phyloP scores from a whole-genome alignment of 37 sponge, comb jelly and placozoan species.

The Axinella damicornis region DNA sequence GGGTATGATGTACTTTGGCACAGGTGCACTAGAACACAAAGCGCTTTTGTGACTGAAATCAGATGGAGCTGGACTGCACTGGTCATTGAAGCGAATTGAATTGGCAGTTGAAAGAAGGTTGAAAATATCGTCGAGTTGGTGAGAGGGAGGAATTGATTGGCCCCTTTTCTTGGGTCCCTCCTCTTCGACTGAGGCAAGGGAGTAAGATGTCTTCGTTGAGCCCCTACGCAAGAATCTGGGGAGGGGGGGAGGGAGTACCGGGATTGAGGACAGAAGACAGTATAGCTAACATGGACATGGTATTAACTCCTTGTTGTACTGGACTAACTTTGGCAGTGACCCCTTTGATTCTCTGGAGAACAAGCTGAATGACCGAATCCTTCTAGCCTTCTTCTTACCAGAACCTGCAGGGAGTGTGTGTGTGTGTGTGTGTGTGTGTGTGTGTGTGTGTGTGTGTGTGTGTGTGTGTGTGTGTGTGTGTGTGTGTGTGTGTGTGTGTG shows the following conservation, averaged over 20 bases:
- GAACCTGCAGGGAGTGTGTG: no score
- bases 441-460: no score
- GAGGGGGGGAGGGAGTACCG: no score
- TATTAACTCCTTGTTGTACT: no score
- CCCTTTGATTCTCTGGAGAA: conserved; percentile 32
- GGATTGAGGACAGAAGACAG: not conserved
- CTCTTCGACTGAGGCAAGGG: not conserved
- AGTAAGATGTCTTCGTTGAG: not conserved
- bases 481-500: no score
- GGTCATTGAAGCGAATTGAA: conserved; percentile 17
- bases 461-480: no score
- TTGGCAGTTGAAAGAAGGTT: conserved; percentile 21
- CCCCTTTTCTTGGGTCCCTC: not conserved
- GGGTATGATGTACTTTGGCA: conserved; percentile 29
- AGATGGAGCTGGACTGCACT: conserved; percentile 39
- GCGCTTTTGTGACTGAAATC: not conserved
- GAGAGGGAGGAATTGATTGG: not conserved
- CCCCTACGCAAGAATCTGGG: conserved; percentile 16
- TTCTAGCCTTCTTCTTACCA: no score
- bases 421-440: no score
- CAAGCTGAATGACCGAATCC: conserved; percentile 12
- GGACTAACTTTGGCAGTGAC: conserved; percentile 28
- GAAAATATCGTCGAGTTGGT: conserved; percentile 14
- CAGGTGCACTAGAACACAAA: no score
- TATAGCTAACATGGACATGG: no score